These are phyloP conservation scores for Paralvinella palmiformis DNA, from an alignment of 1,140 invertebrate genomes.

Conservation along the genomic window DNA sequence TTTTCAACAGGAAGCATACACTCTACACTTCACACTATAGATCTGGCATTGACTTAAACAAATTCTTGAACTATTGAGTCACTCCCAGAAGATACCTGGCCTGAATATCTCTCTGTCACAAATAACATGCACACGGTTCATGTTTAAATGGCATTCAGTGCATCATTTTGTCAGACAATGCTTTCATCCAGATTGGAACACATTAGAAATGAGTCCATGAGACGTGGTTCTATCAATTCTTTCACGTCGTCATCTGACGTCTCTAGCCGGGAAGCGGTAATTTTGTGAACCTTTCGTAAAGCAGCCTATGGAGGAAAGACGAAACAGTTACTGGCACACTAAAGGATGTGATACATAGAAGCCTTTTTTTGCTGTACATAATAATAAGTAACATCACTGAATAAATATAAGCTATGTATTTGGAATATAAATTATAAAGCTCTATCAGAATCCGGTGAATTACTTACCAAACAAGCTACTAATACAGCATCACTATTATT, in stretches of 20 bases:
- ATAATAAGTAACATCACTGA: not conserved
- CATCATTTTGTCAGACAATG: conserved; percentile 49
- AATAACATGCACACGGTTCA: too few species aligned
- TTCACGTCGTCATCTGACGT: conserved; percentile 53
- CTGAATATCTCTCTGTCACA: too few species aligned
- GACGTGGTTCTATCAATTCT: conserved; percentile 60
- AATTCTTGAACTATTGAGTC: too few species aligned
- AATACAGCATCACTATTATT: conserved; percentile 69
- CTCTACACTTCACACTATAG: too few species aligned
- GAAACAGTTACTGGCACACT: too few species aligned
- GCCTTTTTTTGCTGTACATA: not conserved
- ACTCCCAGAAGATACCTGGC: too few species aligned
- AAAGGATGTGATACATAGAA: conserved; percentile 19
- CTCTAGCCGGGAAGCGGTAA: conserved; percentile 52
- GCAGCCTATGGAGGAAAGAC: conserved; percentile 59
- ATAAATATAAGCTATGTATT: not conserved
- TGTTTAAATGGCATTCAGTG: too few species aligned
- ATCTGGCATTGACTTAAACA: too few species aligned
- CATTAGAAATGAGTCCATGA: conserved; percentile 65
- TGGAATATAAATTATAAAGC: not conserved
- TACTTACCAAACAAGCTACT: conserved; percentile 66
- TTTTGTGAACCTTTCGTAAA: conserved; percentile 60
- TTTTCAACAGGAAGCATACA: too few species aligned
- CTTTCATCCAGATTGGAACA: conserved; percentile 66
- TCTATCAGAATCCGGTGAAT: conserved; percentile 1